Evolutionary conservation across 37 sponge, comb jelly and placozoan species (phyloP).

Genomic region (Oscarella lobularis): DNA sequence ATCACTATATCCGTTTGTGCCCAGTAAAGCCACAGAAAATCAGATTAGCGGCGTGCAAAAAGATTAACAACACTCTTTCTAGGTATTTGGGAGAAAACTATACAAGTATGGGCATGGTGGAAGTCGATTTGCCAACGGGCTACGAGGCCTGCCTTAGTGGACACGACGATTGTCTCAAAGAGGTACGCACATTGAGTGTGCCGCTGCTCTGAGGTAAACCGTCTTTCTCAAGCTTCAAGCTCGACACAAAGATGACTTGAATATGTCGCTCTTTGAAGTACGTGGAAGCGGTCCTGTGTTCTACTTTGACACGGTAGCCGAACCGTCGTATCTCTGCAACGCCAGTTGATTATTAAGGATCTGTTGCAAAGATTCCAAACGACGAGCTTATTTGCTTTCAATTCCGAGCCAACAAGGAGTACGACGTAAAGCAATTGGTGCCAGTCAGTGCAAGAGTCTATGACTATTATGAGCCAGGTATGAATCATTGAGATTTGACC

Average conservation of each 20-base stretch:
- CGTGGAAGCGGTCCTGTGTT: neutral
- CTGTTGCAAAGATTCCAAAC: neutral
- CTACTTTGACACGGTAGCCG: neutral
- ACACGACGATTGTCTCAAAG: neutral
- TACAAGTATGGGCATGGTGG: neutral
- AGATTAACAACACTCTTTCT: neutral
- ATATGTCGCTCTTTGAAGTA: neutral
- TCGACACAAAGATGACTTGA: neutral
- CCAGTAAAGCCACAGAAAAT: too few relatives aligned
- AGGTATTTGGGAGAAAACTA: neutral
- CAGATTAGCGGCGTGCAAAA: neutral
- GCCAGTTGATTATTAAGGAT: neutral
- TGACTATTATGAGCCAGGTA: neutral
- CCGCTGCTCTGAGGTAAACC: neutral
- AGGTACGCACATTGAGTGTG: too few relatives aligned
- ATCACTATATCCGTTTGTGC: too few relatives aligned
- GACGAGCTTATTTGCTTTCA: neutral
- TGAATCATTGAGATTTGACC: too few relatives aligned
- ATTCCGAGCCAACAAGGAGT: neutral
- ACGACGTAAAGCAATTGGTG: neutral
- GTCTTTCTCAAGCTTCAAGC: neutral
- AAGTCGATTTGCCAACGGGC: neutral
- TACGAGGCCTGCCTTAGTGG: neutral
- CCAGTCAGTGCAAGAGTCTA: neutral
- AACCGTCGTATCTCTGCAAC: neutral